A percentile compares a stretch with the other conserved stretches of the same genome.
phyloP scores from a whole-genome alignment of 2,113 vertebrate species.

The Notiomystis cincta region DNA sequence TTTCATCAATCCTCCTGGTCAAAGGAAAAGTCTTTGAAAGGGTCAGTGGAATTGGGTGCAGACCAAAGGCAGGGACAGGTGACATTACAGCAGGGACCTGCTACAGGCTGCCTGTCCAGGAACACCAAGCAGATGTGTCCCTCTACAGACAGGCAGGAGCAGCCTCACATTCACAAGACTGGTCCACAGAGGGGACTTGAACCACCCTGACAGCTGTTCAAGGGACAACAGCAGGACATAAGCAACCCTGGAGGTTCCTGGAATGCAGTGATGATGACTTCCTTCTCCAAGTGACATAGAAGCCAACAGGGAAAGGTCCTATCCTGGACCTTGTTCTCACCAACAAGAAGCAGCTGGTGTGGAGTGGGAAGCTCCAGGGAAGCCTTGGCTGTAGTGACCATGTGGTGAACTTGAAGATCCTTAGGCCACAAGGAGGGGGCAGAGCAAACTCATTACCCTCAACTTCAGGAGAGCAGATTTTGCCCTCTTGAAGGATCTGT shows the following conservation, averaged over 20 bases:
- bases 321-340: neutral
- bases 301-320: neutral
- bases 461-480: neutral
- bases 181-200: neutral
- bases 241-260: neutral
- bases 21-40: neutral
- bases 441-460: neutral
- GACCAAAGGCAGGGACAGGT: neutral
- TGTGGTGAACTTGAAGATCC: neutral
- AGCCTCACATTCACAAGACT: neutral
- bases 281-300: neutral
- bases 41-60: neutral
- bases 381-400: neutral
- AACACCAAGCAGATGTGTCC: neutral
- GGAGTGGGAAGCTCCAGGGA: neutral
- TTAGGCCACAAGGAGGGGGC: neutral
- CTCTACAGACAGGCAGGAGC: neutral
- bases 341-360: neutral
- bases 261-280: neutral
- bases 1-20: too few relatives aligned
- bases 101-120: neutral
- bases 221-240: neutral
- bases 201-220: neutral
- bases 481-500: neutral
- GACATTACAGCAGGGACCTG: neutral